A percentile compares a stretch with the other conserved stretches of the same genome.
Evolutionary conservation across 2,888 invertebrate genomes (phyloP).

Genomic region (Smittia sp.): DNA sequence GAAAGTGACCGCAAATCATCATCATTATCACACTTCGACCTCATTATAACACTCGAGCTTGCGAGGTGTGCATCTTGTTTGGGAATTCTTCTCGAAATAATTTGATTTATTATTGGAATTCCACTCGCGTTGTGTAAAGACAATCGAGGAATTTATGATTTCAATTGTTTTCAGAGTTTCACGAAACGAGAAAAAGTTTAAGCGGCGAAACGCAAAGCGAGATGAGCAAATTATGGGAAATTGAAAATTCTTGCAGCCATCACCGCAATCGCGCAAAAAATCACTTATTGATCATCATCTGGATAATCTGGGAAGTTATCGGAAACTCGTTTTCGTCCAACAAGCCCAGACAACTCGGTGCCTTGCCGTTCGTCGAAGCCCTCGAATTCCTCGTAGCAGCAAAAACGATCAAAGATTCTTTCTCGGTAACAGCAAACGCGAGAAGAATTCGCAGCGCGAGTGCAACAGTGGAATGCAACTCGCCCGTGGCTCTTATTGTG

Average conservation of each 20-base stretch:
- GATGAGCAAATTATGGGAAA: neutral
- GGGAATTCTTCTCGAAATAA: neutral
- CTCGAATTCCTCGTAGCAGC: no score
- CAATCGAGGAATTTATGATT: neutral
- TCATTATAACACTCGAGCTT: conserved; percentile 31
- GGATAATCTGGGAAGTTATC: neutral
- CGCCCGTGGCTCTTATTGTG: neutral
- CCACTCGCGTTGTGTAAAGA: neutral
- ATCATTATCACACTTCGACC: conserved; percentile 36
- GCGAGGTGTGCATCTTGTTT: conserved; percentile 29
- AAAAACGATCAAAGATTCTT: no score
- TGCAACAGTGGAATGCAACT: neutral
- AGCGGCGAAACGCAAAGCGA: neutral
- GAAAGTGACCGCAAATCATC: conserved; percentile 34
- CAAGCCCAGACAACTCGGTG: neutral
- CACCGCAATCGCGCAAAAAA: neutral
- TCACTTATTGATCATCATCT: neutral
- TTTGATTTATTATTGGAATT: neutral
- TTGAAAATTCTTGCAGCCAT: neutral
- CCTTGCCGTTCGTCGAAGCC: neutral
- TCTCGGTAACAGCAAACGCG: no score
- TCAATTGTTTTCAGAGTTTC: neutral
- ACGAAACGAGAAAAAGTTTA: neutral
- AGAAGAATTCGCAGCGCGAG: neutral
- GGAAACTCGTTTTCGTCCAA: neutral